A percentile compares a stretch with the other conserved stretches of the same genome.
phyloP scores from a whole-genome alignment of 2,113 vertebrate genomes.

The Chrysemys picta region DNA sequence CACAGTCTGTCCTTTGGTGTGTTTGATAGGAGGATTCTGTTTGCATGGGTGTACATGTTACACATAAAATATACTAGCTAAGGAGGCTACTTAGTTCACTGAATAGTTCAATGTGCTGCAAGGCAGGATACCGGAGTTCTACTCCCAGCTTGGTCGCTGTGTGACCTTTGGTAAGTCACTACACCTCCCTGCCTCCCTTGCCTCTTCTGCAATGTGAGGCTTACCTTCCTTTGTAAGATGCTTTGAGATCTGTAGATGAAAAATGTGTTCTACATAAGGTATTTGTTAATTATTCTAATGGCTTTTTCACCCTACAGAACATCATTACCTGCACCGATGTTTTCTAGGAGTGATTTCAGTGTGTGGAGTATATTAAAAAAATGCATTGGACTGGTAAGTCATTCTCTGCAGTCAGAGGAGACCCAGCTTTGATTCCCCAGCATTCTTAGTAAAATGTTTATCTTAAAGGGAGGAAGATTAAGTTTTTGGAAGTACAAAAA shows the following conservation, averaged over 20 bases:
- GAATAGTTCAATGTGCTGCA: not conserved
- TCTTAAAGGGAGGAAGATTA: not conserved
- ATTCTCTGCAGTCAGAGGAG: not conserved
- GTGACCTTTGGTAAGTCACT: not conserved
- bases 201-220: not conserved
- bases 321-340: slow-evolving; percentile 92
- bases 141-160: not conserved
- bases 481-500: not conserved
- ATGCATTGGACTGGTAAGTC: slow-evolving; percentile 95
- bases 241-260: not conserved
- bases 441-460: not conserved
- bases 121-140: not conserved
- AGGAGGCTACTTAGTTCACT: not conserved
- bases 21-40: too few species aligned
- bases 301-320: slow-evolving; percentile 78
- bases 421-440: not conserved
- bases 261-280: not conserved
- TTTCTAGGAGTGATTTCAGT: slow-evolving; percentile 92
- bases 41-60: not conserved
- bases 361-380: slow-evolving; percentile 97
- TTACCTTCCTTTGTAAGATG: not conserved
- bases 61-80: not conserved
- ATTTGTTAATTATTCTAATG: not conserved
- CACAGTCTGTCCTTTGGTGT: too few species aligned
- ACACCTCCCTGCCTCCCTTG: not conserved